Conservation (phyloP, 2,113 vertebrate species). For the Spheniscus mendiculus region DNA sequence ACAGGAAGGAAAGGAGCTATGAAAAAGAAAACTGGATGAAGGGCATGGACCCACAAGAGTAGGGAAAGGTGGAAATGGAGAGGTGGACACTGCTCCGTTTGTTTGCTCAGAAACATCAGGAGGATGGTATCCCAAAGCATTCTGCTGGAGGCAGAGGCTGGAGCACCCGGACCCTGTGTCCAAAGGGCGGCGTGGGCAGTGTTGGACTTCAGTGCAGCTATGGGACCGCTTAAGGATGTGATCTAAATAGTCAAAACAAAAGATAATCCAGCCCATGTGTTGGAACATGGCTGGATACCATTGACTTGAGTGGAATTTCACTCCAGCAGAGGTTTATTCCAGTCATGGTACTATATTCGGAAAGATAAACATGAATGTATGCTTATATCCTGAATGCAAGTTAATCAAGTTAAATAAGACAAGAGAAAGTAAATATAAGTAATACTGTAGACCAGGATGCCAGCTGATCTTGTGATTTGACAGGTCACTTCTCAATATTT, state of each 20-base stretch:
- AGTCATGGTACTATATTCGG: not conserved
- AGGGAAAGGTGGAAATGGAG: not conserved
- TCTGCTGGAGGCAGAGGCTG: not conserved
- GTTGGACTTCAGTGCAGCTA: not conserved
- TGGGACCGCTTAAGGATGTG: not conserved
- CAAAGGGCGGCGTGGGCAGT: not conserved
- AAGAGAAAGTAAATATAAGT: constrained; percentile 27
- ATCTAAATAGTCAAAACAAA: not conserved
- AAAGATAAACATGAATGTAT: constrained; percentile 11
- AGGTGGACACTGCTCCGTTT: not conserved
- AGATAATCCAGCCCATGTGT: not conserved
- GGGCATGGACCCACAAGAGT: not conserved
- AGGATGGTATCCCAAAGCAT: not conserved
- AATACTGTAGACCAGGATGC: constrained; percentile 1
- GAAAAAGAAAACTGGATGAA: not conserved
- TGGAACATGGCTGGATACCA: not conserved
- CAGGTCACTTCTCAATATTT: constrained; percentile 18
- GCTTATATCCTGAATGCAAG: not conserved
- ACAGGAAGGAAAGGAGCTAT: not conserved
- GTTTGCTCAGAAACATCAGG: not conserved
- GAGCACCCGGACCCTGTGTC: rapidly evolving
- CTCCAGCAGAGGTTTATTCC: not conserved
- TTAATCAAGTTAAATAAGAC: constrained; percentile 20
- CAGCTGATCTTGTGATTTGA: not conserved
- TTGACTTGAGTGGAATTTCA: constrained; percentile 1